These are phyloP conservation scores for Apogon talboti DNA, from an alignment of 2,797 vertebrate genomes.

Conservation along the genomic window DNA sequence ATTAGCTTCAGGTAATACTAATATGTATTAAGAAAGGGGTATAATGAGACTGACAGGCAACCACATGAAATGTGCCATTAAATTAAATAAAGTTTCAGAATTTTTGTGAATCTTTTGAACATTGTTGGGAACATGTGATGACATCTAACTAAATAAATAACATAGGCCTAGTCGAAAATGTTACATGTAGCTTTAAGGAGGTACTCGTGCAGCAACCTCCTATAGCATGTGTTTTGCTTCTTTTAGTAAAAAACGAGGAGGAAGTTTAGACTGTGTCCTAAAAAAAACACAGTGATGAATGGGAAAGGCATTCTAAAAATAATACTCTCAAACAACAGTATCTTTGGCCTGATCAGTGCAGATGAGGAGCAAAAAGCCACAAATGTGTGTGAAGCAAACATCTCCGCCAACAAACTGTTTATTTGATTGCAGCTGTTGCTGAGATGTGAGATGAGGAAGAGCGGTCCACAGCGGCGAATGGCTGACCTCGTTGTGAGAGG, in stretches of 20 bases:
- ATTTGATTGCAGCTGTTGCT: constrained; percentile 78
- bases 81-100: too few species aligned
- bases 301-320: constrained; percentile 62
- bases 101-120: too few species aligned
- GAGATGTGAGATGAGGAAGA: constrained; percentile 58
- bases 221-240: constrained; percentile 35
- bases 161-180: too few species aligned
- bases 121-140: too few species aligned
- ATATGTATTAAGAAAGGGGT: too few species aligned
- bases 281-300: constrained; percentile 46
- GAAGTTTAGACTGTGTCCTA: constrained; percentile 10
- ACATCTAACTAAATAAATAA: too few species aligned
- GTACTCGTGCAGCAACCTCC: neutral
- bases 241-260: constrained; percentile 3
- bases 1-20: too few species aligned
- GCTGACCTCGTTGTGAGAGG: constrained; percentile 72
- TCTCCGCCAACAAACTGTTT: constrained; percentile 57
- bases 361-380: constrained; percentile 49
- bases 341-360: constrained; percentile 34
- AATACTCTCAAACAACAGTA: constrained; percentile 45
- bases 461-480: constrained; percentile 40
- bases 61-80: too few species aligned
- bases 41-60: too few species aligned
- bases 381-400: constrained; percentile 65
- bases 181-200: too few species aligned